Evolutionary conservation across 2,888 invertebrate genomes (phyloP), one percentile per base, ranked within the genome.

Genomic region (Itoplectis maculator): DNA sequence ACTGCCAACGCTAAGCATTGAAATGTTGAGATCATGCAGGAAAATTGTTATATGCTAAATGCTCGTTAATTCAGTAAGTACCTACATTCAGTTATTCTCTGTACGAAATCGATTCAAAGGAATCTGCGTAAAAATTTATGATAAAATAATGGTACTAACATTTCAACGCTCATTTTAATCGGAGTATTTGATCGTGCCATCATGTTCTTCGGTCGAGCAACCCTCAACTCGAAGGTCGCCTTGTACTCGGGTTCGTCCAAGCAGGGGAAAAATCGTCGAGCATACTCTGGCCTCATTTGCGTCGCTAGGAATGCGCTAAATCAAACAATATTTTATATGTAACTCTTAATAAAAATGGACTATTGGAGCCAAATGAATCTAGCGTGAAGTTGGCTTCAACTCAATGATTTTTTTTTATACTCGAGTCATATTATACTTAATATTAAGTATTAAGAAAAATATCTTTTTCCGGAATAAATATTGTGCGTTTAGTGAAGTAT

Each of bases 221-320:
- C 94, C 86, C 93, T 96, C 63, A 95, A 90, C 47, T 95, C 94
- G 88, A 96, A 96, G 0, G 95, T 95, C 0, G 96, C 95, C 93
- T 97, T 97, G 89, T 95, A 96, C 0, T 94, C 95, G 0, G 97
- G 96, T 88, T 97, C 96, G 89, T 97, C 97, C 90, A 97, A 96
- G 88, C 97, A 97, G 0, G 97, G 97, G 90, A 97, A 97, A 86
- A 97, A 94, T 20, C 94, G 94, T n/a, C 96, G 94, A 0, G 97
- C 97, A 88, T 96, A 95, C 90, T 96, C 96, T 0, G 96, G 96
- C 49, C 96, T 94, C 82, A 97, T 93, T 88, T 96, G 95, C 0
- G 96, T 96, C 0, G 95, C 96, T 18, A 95, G 94, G 88, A 96
- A 96, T 87, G 94, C 94, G 86, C 95, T 95, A 85, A 66, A 70